A percentile compares a stretch with the other conserved stretches of the same genome.
Conservation (phyloP, 2,888 invertebrate genomes). For the Chrysina gloriosa region DNA sequence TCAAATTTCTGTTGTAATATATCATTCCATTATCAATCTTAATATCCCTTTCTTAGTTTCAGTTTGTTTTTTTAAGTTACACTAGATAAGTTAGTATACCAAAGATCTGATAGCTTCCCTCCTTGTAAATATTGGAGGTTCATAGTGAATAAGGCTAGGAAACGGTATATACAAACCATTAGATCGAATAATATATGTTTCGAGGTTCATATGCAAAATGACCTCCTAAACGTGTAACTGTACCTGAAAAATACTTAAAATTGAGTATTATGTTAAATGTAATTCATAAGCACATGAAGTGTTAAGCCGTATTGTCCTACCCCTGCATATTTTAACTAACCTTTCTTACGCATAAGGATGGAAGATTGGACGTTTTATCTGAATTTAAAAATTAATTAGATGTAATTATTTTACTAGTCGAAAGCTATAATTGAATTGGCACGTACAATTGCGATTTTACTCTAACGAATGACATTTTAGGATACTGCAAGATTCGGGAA, state of each 20-base stretch:
- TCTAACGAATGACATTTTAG: too few relatives aligned
- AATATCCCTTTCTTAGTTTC: too few relatives aligned
- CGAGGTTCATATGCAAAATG: constrained; percentile 40
- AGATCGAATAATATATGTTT: not conserved
- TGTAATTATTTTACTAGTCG: too few relatives aligned
- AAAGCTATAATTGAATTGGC: too few relatives aligned
- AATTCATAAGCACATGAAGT: constrained; percentile 60
- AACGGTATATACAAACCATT: not conserved
- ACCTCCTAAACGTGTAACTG: constrained; percentile 30
- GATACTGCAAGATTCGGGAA: too few relatives aligned
- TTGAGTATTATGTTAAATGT: constrained; percentile 15
- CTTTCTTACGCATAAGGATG: not conserved
- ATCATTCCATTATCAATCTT: too few relatives aligned
- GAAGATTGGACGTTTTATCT: constrained; percentile 9
- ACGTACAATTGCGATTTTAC: too few relatives aligned
- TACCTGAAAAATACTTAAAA: constrained; percentile 17
- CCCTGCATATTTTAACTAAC: constrained; percentile 29
- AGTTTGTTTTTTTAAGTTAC: too few relatives aligned
- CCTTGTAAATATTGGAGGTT: not conserved
- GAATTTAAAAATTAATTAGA: not conserved
- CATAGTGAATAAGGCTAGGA: not conserved
- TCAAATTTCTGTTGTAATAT: too few relatives aligned
- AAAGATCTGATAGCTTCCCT: too few relatives aligned
- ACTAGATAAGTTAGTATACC: too few relatives aligned
- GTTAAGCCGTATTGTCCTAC: constrained; percentile 58